Conservation (phyloP, 2,888 invertebrate genomes). For the Synanthedon vespiformis region DNA sequence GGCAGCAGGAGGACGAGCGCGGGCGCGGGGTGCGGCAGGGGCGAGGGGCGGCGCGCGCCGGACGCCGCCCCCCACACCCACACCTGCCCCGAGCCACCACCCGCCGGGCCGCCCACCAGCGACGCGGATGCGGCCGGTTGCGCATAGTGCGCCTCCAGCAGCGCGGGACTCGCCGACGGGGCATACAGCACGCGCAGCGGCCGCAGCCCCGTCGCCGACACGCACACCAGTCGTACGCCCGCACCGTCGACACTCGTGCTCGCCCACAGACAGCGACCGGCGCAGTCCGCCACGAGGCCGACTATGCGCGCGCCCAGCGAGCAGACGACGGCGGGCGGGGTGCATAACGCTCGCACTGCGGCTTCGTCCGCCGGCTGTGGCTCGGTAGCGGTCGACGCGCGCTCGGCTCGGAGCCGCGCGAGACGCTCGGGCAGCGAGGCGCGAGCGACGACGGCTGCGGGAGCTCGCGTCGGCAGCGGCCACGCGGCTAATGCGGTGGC, state of each 20-base stretch:
- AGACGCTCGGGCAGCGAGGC: constrained; percentile 11
- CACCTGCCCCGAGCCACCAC: constrained; percentile 11
- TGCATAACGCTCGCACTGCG: constrained; percentile 31
- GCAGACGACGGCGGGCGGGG: constrained; percentile 14
- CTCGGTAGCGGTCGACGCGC: constrained; percentile 6
- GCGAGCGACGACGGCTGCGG: constrained; percentile 12
- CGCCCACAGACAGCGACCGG: constrained; percentile 35
- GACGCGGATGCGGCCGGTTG: constrained; percentile 20
- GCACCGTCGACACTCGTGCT: constrained; percentile 7
- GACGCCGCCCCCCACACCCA: constrained; percentile 6
- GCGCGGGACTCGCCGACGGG: constrained; percentile 2
- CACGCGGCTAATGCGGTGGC: constrained; percentile 15
- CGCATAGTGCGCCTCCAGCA: constrained; percentile 20
- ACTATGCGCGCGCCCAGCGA: constrained; percentile 15
- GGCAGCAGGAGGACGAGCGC: constrained; percentile 18
- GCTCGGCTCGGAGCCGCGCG: constrained; percentile 4
- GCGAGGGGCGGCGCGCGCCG: constrained; percentile 6
- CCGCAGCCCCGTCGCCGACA: constrained; percentile 26
- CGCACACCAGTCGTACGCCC: constrained; percentile 25
- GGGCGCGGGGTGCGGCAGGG: constrained; percentile 17
- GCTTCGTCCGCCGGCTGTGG: constrained; percentile 16
- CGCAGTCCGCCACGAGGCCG: constrained; percentile 20
- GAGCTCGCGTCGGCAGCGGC: constrained; percentile 7
- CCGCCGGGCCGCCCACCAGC: constrained; percentile 12
- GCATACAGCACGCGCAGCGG: constrained; percentile 16